Evolutionary conservation across 2,113 vertebrate species (phyloP), one percentile per base, ranked within the genome.

Genomic region (Malurus melanocephalus): DNA sequence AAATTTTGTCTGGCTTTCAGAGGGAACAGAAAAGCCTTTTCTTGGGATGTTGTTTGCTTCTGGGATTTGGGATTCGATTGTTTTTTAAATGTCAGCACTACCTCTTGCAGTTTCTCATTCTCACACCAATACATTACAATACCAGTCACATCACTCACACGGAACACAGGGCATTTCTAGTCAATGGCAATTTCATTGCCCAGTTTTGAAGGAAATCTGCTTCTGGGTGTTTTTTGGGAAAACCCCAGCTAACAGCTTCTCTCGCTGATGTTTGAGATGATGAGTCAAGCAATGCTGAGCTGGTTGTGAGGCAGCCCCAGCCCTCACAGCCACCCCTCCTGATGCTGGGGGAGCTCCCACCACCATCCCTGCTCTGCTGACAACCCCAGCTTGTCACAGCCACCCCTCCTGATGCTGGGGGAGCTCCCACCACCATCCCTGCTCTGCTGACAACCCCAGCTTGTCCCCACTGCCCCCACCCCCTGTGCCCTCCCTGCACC

Each of bases 371-470:
- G 59, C 59, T 7, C 3, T 22, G 21, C 8, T 12, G 80, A 77
- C 3, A 4, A 26, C 4, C 3, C 49, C 35, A 45, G 40, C 68
- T 2, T 5, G 5, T 43, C 23, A 3, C 0, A 2, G 8, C 73
- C 73, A 23, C 57, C n/a, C 0, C n/a, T 51, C 48, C 57, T 9
- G 72, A 13, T 55, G 49, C 43, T 4, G 1, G 13, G 16, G 16
- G n/a, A 2, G 0, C 32, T 66, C 6, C 6, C 42, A 19, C 13
- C 5, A 38, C 0, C 45, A 17, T 2, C 5, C 0, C 40, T 26
- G 59, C 59, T 7, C 3, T 22, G 21, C 8, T 12, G 80, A 77
- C 3, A 4, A 26, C 4, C 3, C 49, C 35, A 45, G 40, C 68
- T 2, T 5, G 5, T 43, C 23, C 61, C 49, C 62, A 40, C 38